Base-by-base conservation (phyloP, 2,888 invertebrate genomes). In the Pelosia muscerda region DNA sequence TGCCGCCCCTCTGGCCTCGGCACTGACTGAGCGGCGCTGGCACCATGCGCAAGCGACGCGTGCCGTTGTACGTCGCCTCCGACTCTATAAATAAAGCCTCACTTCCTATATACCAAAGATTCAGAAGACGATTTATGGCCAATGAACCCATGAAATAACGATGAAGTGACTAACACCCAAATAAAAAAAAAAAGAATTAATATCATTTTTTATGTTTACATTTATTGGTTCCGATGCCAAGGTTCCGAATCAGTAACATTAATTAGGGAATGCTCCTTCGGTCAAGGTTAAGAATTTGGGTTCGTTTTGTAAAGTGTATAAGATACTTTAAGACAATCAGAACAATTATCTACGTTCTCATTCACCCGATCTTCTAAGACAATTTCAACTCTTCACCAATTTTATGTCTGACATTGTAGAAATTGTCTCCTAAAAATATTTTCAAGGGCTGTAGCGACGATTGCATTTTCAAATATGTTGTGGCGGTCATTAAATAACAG, bases 91-190 rank as follows among this genome's bases (percentile, higher is more conserved):
- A 94, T 94, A 94, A 91, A 90, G 87, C 86, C 83, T 86, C 84
- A 90, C 90, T 93, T 93, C 94, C 93, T 92, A 92, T 90, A 89
- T 86, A 83, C 78, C 85, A 90, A 86, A 86, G 86, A 89, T 90
- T 90, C 90, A 88, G 84, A 89, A 91, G 88, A 89, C 89, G 90
- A 92, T 91, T 91, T 93, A 93, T 94, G 94, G 91, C 87, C 93
- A 84, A 88, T 94, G 94, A 94, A 93, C 94, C 88, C 92, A 86
- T 86, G 87, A 89, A 89, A 92, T 87, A 86, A 89, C 90, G 91
- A 90, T 84, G 86, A 86, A 75, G 80, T 89, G 87, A 88, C 87
- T 87, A 84, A 88, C 53, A 79, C 74, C 71, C 56, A 76, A 76
- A 76, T 81, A 73, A 76, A 71, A 75, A 70, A 74, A 76, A 49